Evolutionary conservation across 2,797 vertebrate genomes (phyloP), one percentile per base, ranked within the genome.

Genomic region (Pseudotriccus pelzelni): DNA sequence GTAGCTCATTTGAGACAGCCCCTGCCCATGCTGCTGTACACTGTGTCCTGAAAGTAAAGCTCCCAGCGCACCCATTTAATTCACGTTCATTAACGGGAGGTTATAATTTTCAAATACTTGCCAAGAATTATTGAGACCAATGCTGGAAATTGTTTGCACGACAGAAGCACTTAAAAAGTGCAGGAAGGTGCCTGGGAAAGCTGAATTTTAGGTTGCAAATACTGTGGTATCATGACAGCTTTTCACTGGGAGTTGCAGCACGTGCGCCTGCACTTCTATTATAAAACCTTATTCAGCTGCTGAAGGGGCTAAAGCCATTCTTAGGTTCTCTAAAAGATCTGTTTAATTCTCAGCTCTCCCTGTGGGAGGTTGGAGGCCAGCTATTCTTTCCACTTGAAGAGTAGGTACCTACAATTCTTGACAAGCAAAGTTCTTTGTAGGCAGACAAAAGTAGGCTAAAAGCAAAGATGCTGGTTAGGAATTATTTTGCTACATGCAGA

Each of bases 261-360:
- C 7, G 8, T 81, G 85, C 10, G 0, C 89, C 92, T 12, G 13
- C 62, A 69, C 64, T 93, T 85, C 67, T 77, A 87, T 90, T 93
- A 49, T 70, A 89, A 83, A 92, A 70, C n/a, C 60, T 84, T 3
- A 11, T 64, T 92, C 68, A 39, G 78, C 64, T 89, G 72, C 72
- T 89, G 86, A 70, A 95, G 90, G 78, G 94, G 64, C 68, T 89
- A 70, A 89, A 83, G 69, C 72, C 87, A 67, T 87, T 92, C 89
- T 93, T 90, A 72, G 28, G 82, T 58, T 89, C 78, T 81, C 58
- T 68, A 37, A 96, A 91, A 85, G 84, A 77, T 83, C 87, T 92
- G 94, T 94, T 39, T 58, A 78, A 78, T 92, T 96, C 68, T 89
- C 86, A 56, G 41, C 74, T 87, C 56, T 93, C 89, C 56, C 84